Evolutionary conservation across 2,797 vertebrate genomes (phyloP), one percentile per base, ranked within the genome.

Genomic region (Gallinago nigripennis): DNA sequence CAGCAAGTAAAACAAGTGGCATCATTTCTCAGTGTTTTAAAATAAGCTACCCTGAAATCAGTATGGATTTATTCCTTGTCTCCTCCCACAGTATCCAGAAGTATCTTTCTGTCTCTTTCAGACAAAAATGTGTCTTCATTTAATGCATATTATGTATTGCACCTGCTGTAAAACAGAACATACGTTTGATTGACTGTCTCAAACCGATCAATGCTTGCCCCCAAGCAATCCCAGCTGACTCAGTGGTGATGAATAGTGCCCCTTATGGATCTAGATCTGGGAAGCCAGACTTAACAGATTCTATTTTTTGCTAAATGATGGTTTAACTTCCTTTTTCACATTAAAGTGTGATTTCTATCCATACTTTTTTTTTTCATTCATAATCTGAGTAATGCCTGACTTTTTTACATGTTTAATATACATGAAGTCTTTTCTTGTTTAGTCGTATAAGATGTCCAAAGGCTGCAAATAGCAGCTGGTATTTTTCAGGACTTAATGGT

Each of bases 11-110:
- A 95, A 96, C 93, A 95, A 95, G 83, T 39, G 63, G 83, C 83
- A 94, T 87, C 68, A 50, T 90, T 95, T 95, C 93, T 95, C 86
- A 65, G 91, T 71, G 68, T 71, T 86, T 96, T 94, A 95, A 90
- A 95, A 91, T 91, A 88, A 95, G 68, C 75, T 88, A 20, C 50
- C 56, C 66, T 77, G 68, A 88, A 97, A 93, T 95, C 81, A 88
- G 51, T 92, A 95, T 86, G 93, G 78, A 96, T 95, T 95, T 96
- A 96, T 95, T 92, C 88, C 89, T 82, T 48, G 43, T 78, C 39
- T 90, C 66, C 91, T 94, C 85, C 70, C 81, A 92, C 81, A 68
- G 77, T 30, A 85, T 48, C 60, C 60, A 86, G 66, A 70, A 91
- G 76, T 82, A 92, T 85, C 64, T 70, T 92, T 90, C 46, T 46